phyloP scores from a whole-genome alignment of 2,797 vertebrate genomes.

The Hirundo rustica region DNA sequence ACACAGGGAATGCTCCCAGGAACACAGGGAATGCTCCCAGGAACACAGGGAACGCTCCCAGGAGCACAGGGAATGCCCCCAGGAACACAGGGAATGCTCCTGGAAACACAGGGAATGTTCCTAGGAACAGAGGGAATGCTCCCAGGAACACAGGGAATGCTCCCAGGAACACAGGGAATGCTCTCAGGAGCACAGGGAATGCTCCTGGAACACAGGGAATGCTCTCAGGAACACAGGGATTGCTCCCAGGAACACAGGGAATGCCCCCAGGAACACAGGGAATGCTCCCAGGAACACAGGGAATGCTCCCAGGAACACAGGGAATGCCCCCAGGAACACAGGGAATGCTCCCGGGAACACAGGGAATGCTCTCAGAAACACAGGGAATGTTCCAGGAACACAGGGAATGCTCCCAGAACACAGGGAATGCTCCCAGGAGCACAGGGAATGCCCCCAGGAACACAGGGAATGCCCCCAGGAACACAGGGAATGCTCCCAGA shows the following conservation, averaged over 20 bases:
- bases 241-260: too few relatives aligned
- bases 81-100: neutral
- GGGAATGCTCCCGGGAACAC: too few relatives aligned
- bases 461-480: fast-evolving
- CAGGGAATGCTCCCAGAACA: too few relatives aligned
- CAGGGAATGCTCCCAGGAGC: neutral
- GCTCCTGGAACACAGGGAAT: neutral
- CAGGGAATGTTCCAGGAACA: too few relatives aligned
- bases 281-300: too few relatives aligned
- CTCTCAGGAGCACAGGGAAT: too few relatives aligned
- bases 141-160: neutral
- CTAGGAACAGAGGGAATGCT: neutral
- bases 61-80: neutral
- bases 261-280: too few relatives aligned
- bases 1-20: too few relatives aligned
- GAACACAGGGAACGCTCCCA: neutral
- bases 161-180: neutral
- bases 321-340: too few relatives aligned
- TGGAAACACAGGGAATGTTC: fast-evolving
- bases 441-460: neutral
- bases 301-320: too few relatives aligned
- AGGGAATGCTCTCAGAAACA: too few relatives aligned
- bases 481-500: fast-evolving
- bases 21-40: neutral
- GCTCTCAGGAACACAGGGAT: too few relatives aligned